Evolutionary conservation across 30 jellyfish, hydroid and myxozoan species (phyloP).

Genomic region (Aurelia sp.): DNA sequence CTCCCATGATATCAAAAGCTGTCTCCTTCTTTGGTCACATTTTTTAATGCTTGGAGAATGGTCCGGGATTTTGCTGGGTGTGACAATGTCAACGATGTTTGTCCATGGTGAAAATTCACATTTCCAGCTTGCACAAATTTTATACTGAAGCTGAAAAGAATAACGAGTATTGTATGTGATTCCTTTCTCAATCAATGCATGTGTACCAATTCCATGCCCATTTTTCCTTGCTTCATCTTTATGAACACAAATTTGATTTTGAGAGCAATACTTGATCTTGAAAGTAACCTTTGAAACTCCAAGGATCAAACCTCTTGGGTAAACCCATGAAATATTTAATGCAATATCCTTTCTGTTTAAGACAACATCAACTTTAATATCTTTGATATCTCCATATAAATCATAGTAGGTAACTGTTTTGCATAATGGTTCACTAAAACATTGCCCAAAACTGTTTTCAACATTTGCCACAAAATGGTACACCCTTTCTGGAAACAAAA

Average conservation of each 20-base stretch:
- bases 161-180: constrained; percentile 21
- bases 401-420: constrained; percentile 16
- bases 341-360: not conserved
- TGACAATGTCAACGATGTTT: not conserved
- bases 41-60: constrained; percentile 6
- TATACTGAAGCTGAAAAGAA: constrained; percentile 15
- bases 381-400: constrained; percentile 20
- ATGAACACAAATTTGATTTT: not conserved
- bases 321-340: constrained; percentile 39
- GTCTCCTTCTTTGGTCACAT: not conserved
- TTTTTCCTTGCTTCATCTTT: not conserved
- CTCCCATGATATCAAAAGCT: constrained; percentile 11
- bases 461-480: constrained; percentile 4
- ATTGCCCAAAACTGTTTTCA: constrained; percentile 39
- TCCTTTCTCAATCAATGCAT: not conserved
- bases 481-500: not conserved
- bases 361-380: not conserved
- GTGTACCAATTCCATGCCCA: not conserved
- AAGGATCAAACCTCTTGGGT: constrained; percentile 7
- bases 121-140: not conserved
- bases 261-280: constrained; percentile 26
- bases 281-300: not conserved
- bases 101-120: constrained; percentile 56
- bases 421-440: constrained; percentile 30
- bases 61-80: constrained; percentile 37